Evolutionary conservation across 2,113 vertebrate genomes (phyloP).

Genomic region (Pterocles orientalis): DNA sequence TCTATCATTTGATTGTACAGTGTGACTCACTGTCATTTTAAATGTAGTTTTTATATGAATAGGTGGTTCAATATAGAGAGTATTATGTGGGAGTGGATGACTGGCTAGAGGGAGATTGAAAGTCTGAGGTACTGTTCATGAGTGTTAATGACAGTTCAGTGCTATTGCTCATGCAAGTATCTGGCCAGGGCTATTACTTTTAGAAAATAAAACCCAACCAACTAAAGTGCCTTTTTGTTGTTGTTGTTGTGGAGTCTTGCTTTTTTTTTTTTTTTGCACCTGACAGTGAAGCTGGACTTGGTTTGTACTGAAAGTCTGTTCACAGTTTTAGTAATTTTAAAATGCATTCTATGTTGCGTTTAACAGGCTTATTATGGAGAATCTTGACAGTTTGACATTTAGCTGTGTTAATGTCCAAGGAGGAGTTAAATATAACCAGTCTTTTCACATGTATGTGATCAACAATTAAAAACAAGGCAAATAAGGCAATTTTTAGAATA

Average conservation of each 20-base stretch:
- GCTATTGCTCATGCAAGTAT: background rate
- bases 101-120: background rate
- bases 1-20: background rate
- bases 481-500: background rate
- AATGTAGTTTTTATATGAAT: background rate
- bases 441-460: background rate
- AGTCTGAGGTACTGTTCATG: background rate
- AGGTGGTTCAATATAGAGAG: background rate
- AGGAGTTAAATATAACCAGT: background rate
- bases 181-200: background rate
- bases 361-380: background rate
- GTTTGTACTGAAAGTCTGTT: background rate
- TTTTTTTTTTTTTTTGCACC: background rate
- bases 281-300: background rate
- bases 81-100: background rate
- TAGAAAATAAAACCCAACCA: background rate
- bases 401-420: background rate
- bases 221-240: background rate
- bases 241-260: no score
- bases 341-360: background rate
- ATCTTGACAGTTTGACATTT: background rate
- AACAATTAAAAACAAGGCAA: background rate
- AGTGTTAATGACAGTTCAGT: background rate
- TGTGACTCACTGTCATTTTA: background rate
- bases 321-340: background rate